Base-by-base conservation (phyloP, 2,113 vertebrate species). In the Oxyruncus cristatus region DNA sequence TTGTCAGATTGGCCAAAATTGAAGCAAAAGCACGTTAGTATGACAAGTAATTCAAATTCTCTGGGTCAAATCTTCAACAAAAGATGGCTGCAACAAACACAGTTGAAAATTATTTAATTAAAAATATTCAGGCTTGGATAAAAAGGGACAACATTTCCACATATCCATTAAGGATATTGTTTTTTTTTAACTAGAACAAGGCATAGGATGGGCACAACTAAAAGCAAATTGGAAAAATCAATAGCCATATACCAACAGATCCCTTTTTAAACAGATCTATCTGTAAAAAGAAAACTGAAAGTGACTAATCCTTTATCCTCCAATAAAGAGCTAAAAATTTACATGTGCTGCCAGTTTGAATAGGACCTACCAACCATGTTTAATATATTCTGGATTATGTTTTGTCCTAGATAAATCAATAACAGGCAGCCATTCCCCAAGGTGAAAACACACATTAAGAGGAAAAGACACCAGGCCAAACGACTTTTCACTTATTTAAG, bases 361-460 rank as follows among this genome's bases (percentile, higher is more conserved):
- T 80, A 92, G 84, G 52, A 81, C 35, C 92, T 72, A 93, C 55
- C 35, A 59, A 92, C 46, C 35, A 58, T 33, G 22, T 92, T 95
- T 89, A 94, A 86, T 88, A 66, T 83, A 95, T 85, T 85, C 89
- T 61, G 49, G 46, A 63, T 85, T 93, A 72, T 85, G 93, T 88
- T 96, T 96, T 91, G 92, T 88, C 85, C 74, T 83, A 83, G 84
- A 90, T 86, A 85, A 97, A 97, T 95, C 92, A 95, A 67, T 95
- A 89, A 79, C 33, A 77, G 41, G 63, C 86, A 94, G 81, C 44
- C 58, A 81, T 91, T 86, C 81, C 89, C 89, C 90, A 96, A 95
- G 88, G 84, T 95, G 78, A 97, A 97, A 92, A 96, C 58, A 89
- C 20, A 96, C 77, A 93, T 93, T 93, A 93, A 90, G 80, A 92